Evolutionary conservation across 2,797 vertebrate genomes (phyloP).

Genomic region (Tokudaia tokunoshimensis): DNA sequence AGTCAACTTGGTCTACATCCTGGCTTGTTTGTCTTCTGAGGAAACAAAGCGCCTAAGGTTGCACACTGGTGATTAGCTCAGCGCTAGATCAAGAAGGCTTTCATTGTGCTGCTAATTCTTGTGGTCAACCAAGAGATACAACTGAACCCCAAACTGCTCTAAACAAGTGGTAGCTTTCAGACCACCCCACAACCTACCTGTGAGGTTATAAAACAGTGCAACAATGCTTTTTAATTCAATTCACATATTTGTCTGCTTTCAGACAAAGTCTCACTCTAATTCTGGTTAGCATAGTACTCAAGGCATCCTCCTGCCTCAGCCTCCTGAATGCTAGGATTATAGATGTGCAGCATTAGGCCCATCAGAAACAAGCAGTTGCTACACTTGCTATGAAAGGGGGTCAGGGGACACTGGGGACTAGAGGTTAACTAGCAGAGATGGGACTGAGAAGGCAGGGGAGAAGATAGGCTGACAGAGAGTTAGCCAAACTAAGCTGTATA

Average conservation of each 20-base stretch:
- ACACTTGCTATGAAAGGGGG: not conserved
- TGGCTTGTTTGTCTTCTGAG: not conserved
- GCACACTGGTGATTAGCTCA: not conserved
- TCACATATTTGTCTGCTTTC: not conserved
- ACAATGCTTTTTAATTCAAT: not conserved
- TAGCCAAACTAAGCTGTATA: not conserved
- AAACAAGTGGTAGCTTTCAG: constrained; percentile 11
- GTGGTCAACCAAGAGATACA: not conserved
- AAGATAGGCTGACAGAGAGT: not conserved
- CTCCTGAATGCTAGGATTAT: not conserved
- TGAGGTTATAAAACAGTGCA: not conserved
- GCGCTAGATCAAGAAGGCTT: not conserved
- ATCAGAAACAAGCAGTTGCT: not conserved
- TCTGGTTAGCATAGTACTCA: not conserved
- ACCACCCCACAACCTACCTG: not conserved
- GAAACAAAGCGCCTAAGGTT: not conserved
- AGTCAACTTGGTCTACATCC: not conserved
- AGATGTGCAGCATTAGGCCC: not conserved
- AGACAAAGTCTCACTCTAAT: not conserved
- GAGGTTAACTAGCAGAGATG: not conserved
- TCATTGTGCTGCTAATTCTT: not conserved
- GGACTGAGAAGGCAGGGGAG: not conserved
- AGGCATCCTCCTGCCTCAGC: not conserved
- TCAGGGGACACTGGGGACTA: not conserved
- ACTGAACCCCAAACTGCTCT: not conserved